These are phyloP conservation scores for Chironomus riparius DNA, from an alignment of 2,888 invertebrate genomes.

Conservation along the genomic window DNA sequence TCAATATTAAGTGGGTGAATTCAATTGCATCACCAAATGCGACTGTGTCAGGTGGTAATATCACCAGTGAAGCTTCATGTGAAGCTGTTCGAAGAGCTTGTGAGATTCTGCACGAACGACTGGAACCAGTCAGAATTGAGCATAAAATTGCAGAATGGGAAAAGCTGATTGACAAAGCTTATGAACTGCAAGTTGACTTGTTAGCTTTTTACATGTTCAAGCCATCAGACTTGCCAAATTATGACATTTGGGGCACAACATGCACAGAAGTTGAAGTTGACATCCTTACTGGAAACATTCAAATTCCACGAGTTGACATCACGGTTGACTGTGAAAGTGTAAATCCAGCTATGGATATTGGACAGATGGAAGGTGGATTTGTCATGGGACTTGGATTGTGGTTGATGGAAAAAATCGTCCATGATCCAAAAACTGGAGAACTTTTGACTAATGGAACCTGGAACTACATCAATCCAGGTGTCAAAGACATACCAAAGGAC, in stretches of 20 bases:
- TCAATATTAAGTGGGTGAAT: conserved; percentile 58
- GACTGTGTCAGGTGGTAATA: conserved; percentile 57
- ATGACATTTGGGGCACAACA: conserved; percentile 55
- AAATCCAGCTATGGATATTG: conserved; percentile 63
- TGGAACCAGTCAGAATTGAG: conserved; percentile 50
- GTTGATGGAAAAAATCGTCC: conserved; percentile 56
- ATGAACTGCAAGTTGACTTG: conserved; percentile 47
- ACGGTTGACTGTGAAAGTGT: conserved; percentile 65
- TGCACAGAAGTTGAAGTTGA: conserved; percentile 68
- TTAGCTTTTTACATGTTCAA: conserved; percentile 53
- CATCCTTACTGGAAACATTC: conserved; percentile 65
- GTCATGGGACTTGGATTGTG: conserved; percentile 63
- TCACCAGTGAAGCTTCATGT: conserved; percentile 61
- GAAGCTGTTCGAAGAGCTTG: conserved; percentile 53
- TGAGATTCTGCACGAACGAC: conserved; percentile 49
- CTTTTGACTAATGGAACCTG: conserved; percentile 62
- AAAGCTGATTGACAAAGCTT: conserved; percentile 48
- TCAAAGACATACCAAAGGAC: conserved; percentile 60
- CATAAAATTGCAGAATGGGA: conserved; percentile 49
- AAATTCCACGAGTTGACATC: conserved; percentile 59
- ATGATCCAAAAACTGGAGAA: conserved; percentile 49
- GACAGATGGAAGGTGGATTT: conserved; percentile 67
- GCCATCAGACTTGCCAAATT: conserved; percentile 46
- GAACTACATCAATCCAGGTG: conserved; percentile 62
- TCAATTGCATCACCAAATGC: conserved; percentile 58